These are phyloP conservation scores for Phenganax subtilis DNA, from an alignment of 92 coral and sea anemone genomes.

Conservation along the genomic window DNA sequence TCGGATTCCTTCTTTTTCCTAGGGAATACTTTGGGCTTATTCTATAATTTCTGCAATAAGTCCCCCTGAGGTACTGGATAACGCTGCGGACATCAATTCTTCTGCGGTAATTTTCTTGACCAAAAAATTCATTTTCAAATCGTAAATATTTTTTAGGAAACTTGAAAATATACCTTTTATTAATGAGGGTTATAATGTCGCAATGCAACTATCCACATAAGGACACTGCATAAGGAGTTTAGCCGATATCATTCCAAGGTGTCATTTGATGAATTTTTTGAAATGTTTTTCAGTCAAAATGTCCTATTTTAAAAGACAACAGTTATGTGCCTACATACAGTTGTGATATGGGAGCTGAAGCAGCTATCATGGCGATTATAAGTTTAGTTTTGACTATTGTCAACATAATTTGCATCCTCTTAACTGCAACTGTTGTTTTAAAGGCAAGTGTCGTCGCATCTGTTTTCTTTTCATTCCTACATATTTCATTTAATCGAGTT, in stretches of 20 bases:
- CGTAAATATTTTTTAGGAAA: no score
- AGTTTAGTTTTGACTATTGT: slow-evolving; percentile 26
- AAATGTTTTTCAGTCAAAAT: neutral
- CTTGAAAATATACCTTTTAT: no score
- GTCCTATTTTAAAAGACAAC: slow-evolving; percentile 29
- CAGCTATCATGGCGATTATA: slow-evolving; percentile 30
- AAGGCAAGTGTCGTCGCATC: neutral
- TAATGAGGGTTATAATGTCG: no score
- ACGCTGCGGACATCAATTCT: neutral
- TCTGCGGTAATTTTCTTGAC: neutral
- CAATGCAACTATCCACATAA: no score
- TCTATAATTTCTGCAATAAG: no score
- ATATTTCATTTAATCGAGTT: neutral
- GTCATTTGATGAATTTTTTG: neutral
- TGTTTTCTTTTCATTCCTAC: neutral
- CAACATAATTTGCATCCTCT: slow-evolving; percentile 26
- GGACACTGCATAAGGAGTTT: no score
- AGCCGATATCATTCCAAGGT: neutral
- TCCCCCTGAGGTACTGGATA: neutral
- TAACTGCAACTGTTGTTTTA: slow-evolving; percentile 24
- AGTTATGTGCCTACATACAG: slow-evolving; percentile 25
- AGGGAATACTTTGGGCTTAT: no score
- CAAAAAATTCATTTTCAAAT: no score
- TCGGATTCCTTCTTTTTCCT: no score
- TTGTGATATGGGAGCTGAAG: slow-evolving; percentile 27